Base-by-base conservation (phyloP, 1,140 invertebrate species). In the Heterodera schachtii region DNA sequence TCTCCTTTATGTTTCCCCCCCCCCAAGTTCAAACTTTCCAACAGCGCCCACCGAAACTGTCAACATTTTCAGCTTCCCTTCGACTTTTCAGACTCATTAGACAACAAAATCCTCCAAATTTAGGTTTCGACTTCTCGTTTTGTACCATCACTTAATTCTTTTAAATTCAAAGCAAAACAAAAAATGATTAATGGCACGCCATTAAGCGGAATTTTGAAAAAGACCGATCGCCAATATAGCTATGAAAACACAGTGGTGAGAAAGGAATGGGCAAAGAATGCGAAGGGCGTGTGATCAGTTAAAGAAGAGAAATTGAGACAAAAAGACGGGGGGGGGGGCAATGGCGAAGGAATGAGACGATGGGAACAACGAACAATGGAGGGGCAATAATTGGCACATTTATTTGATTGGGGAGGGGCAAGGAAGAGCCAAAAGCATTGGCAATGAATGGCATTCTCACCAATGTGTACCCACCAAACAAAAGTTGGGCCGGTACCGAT, bases 191-290 rank as follows among this genome's bases (percentile, higher is more conserved):
- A 5, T 41, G 43, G 16, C 47, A 69, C 77, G 21, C 41, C 21
- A 31, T 19, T 64, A 41, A 78, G n/a, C 21, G 82, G 75, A 41
- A 78, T 85, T 74, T 43, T 87, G 67, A 87, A 87, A 66, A 85
- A 84, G 47, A 84, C 88, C n/a, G 86, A 87, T 74, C 87, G 86
- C 5, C 80, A 83, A 52, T 87, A 87, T 64, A 82, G 79, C 57
- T 87, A 87, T 77, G 86, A 87, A 47, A 79, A 88, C 49, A 87
- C 86, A 46, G 87, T 87, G 74, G 85, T 87, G 78, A 82, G 85
- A 73, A 19, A n/a, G 31, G 13, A 47, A 8, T 11, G 31, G 31
- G 31, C 31, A 31, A 31, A 31, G 31, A 31, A 31, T 31, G 31
- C 31, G 31, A 31, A 31, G 31, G 31, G 52, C 9, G 52, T 2